Conservation (phyloP, 2,113 vertebrate genomes). For the Dendrocopos noguchii region DNA sequence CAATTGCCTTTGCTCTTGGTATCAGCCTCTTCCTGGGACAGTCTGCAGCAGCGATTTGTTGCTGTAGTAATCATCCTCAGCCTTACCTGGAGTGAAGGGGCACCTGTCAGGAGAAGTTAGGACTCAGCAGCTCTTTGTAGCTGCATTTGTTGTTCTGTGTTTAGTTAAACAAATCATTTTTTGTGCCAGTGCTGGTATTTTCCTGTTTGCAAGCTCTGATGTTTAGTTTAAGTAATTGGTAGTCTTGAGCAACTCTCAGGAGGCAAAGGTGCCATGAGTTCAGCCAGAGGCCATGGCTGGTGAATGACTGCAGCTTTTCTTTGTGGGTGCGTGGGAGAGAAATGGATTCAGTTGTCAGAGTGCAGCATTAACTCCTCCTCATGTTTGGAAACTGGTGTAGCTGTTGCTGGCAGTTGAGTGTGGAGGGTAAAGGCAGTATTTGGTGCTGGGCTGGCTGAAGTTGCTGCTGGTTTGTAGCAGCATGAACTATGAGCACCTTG, state of each 20-base stretch:
- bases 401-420: neutral
- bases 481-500: neutral
- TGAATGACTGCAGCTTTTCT: conserved; percentile 21
- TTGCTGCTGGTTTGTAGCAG: neutral
- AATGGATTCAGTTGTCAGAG: neutral
- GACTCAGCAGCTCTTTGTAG: neutral
- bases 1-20: fast-evolving
- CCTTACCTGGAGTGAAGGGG: neutral
- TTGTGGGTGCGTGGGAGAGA: neutral
- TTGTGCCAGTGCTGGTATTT: neutral
- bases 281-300: conserved; percentile 22
- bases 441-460: neutral
- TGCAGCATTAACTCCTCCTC: neutral
- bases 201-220: neutral
- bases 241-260: neutral
- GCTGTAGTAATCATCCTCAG: neutral
- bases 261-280: neutral
- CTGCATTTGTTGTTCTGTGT: neutral
- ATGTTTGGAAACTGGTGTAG: neutral
- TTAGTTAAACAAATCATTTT: neutral
- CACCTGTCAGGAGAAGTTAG: neutral
- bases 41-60: neutral
- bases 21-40: neutral
- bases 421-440: neutral
- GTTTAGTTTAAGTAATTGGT: neutral